Evolutionary conservation across 2,888 invertebrate genomes (phyloP).

Genomic region (Myopa testacea): DNA sequence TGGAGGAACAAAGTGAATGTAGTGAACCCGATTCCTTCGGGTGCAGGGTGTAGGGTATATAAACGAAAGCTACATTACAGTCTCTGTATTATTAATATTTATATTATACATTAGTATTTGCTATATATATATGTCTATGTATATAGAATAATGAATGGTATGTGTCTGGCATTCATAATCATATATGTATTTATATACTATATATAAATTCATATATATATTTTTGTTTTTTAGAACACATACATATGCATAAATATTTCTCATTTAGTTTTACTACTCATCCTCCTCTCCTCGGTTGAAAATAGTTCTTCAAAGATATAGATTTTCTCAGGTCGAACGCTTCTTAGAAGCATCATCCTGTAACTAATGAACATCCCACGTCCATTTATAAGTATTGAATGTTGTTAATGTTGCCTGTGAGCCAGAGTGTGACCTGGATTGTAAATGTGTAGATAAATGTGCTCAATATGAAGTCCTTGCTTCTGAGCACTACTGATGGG

Average conservation of each 20-base stretch:
- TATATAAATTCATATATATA: not conserved
- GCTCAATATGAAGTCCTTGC: constrained; percentile 53
- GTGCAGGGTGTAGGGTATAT: too few species aligned
- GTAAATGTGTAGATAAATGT: constrained; percentile 49
- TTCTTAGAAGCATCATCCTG: not conserved
- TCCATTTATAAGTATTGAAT: constrained; percentile 32
- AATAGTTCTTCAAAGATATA: not conserved
- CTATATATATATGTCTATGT: constrained; percentile 29
- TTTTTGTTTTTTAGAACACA: not conserved
- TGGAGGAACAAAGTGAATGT: too few species aligned
- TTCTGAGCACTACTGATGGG: constrained; percentile 54
- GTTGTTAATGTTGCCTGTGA: constrained; percentile 49
- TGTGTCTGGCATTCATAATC: constrained; percentile 16
- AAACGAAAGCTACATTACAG: too few species aligned
- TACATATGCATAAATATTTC: constrained; percentile 6
- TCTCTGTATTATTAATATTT: too few species aligned
- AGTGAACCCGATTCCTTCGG: too few species aligned
- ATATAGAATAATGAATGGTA: constrained; percentile 18
- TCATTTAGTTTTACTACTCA: not conserved
- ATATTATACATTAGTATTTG: too few species aligned
- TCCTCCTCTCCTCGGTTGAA: not conserved
- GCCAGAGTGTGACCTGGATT: constrained; percentile 6
- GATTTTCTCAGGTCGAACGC: not conserved
- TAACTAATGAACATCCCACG: not conserved
- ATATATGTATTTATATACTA: constrained; percentile 23